Percentiles rank a stretch among this genome's conserved stretches.
Conservation (phyloP, 2,113 vertebrate genomes). For the Opisthocomus hoazin region DNA sequence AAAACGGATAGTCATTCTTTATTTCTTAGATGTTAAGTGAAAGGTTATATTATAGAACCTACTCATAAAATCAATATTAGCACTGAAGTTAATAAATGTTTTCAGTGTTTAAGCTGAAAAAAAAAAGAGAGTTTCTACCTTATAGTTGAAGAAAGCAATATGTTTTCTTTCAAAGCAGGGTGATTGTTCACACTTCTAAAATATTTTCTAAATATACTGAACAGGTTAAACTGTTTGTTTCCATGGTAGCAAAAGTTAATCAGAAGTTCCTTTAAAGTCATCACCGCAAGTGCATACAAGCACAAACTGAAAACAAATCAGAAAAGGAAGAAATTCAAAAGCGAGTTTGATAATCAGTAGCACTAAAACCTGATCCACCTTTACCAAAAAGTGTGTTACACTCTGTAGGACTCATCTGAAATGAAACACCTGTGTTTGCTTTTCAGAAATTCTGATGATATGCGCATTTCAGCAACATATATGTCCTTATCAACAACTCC, state of each 20-base stretch:
- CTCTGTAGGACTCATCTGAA: neutral
- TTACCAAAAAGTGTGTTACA: neutral
- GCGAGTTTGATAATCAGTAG: neutral
- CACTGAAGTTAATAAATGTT: neutral
- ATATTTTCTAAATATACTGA: neutral
- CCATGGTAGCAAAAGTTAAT: slow-evolving; percentile 4
- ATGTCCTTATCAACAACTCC: neutral
- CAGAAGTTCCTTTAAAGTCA: neutral
- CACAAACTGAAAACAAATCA: neutral
- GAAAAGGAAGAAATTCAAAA: neutral
- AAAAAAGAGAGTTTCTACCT: neutral
- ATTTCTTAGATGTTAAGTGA: neutral
- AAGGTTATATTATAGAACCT: neutral
- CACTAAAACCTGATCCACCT: neutral
- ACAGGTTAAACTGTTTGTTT: neutral
- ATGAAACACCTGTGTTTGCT: neutral
- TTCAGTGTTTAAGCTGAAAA: neutral
- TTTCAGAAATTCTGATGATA: neutral
- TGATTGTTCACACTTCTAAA: neutral
- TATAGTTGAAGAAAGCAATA: neutral
- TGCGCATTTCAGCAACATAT: neutral
- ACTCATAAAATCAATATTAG: neutral
- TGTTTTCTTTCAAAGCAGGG: neutral
- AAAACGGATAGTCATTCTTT: neutral
- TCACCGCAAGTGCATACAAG: neutral